Conservation (phyloP, 2,888 invertebrate species). For the Tigriopus californicus region DNA sequence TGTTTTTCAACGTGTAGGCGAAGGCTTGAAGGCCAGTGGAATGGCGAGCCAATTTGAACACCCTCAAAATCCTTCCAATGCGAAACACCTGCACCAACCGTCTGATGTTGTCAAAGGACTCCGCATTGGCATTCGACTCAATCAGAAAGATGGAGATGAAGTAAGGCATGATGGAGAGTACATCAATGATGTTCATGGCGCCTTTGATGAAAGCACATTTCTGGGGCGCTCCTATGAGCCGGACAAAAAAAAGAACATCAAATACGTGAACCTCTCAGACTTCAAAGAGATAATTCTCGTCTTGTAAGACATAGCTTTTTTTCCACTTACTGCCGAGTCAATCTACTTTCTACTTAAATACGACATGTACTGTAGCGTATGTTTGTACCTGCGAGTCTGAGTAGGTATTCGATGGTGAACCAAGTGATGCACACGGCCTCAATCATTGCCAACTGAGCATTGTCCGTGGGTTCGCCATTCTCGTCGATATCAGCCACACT, state of each 20-base stretch:
- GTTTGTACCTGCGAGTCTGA: slow-evolving; percentile 23
- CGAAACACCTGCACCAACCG: slow-evolving; percentile 34
- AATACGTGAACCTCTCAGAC: no score
- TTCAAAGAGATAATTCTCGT: no score
- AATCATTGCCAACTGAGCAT: slow-evolving; percentile 28
- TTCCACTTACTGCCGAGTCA: no score
- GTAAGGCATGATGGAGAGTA: slow-evolving; percentile 35
- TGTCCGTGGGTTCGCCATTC: slow-evolving; percentile 22
- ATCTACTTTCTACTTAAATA: no score
- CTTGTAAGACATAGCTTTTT: no score
- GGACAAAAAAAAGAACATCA: background rate
- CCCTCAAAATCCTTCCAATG: slow-evolving; percentile 26
- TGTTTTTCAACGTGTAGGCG: slow-evolving; percentile 34
- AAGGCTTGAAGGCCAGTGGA: slow-evolving; percentile 35
- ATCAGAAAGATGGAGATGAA: slow-evolving; percentile 30
- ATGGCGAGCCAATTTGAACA: slow-evolving; percentile 32
- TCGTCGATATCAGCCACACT: slow-evolving; percentile 26
- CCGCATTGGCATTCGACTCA: slow-evolving; percentile 16
- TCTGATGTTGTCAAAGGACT: slow-evolving; percentile 28
- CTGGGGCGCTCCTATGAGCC: slow-evolving; percentile 32
- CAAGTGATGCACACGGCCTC: slow-evolving; percentile 36
- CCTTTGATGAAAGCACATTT: slow-evolving; percentile 36
- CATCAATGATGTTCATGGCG: slow-evolving; percentile 34
- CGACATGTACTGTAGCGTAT: background rate
- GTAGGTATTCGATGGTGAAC: slow-evolving; percentile 37